Base-by-base conservation (phyloP, 2,888 invertebrate species). In the Mythimna lalbum region DNA sequence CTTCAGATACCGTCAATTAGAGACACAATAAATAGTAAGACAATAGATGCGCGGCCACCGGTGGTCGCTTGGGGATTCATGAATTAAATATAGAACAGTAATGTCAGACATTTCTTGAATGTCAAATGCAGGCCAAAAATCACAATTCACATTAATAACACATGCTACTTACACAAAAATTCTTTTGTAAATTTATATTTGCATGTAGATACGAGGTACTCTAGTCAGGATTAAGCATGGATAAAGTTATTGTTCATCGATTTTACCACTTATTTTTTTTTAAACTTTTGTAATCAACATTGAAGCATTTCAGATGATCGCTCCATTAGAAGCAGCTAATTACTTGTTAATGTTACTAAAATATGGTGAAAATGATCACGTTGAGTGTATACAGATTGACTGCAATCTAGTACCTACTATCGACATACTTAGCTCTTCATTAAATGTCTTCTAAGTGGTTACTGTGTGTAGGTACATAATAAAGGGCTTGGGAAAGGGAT, bases 131-230 rank as follows among this genome's bases (percentile, higher is more conserved):
- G 19, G n/a, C 6, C 10, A 27, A 19, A 14, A 80, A 62, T 75
- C 63, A 75, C 60, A 21, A 36, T 53, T 61, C 23, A 60, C 39
- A 69, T 60, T 57, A 50, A 63, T 33, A 31, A 78, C 56, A 82
- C 49, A 39, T 55, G 53, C 53, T 57, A 56, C 31, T 36, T 14
- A 63, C 33, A 55, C 31, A 52, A 31, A 33, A 17, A 63, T 65
- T 62, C 0, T 67, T 67, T 53, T 82, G 73, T 73, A 78, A 64
- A 64, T 47, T 65, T 52, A 64, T 73, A 71, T 67, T 64, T 80
- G 83, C 86, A 86, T 81, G 82, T 74, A 66, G 60, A 64, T 69
- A 57, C 9, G 67, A 71, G 39, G 60, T 68, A 78, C 55, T 73
- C 64, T 49, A 55, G 60, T 70, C 60, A 65, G 47, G 62, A 66